Percentiles rank a stretch among this genome's conserved stretches.
These are phyloP conservation scores for Sebastes cheni DNA, from an alignment of 2,797 vertebrate genomes.

Conservation along the genomic window DNA sequence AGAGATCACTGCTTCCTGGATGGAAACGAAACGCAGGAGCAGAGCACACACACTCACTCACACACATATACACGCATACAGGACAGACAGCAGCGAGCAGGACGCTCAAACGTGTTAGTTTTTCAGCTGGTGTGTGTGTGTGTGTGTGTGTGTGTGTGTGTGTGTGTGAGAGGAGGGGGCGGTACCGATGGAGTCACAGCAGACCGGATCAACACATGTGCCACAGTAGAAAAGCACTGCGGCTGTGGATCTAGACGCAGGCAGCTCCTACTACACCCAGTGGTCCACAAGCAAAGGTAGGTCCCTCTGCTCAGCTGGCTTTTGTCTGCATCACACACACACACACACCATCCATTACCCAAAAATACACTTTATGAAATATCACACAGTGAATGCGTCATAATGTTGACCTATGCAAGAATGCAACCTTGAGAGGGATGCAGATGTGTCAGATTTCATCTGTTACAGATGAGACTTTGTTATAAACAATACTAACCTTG, in stretches of 20 bases:
- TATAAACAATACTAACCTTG: too few relatives aligned
- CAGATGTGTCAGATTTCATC: slow-evolving; percentile 31
- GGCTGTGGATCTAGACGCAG: slow-evolving; percentile 57
- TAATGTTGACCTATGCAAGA: slow-evolving; percentile 8
- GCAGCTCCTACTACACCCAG: slow-evolving; percentile 41
- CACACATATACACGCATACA: neutral
- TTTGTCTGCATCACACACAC: neutral
- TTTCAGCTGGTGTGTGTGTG: neutral
- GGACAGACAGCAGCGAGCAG: neutral
- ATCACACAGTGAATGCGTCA: slow-evolving; percentile 24
- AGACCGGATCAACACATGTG: slow-evolving; percentile 40
- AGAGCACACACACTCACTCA: neutral
- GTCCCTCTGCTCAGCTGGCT: neutral
- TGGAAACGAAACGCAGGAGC: slow-evolving; percentile 37
- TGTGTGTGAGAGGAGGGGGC: neutral
- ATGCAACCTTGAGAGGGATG: slow-evolving; percentile 55
- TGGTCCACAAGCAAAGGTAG: slow-evolving; percentile 53
- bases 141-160: neutral
- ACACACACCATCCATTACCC: neutral
- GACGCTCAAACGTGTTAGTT: slow-evolving; percentile 4
- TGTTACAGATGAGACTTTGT: neutral
- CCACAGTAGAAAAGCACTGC: slow-evolving; percentile 50
- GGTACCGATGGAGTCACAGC: slow-evolving; percentile 10
- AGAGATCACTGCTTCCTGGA: slow-evolving; percentile 54
- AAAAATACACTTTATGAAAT: neutral